Base-by-base conservation (phyloP, 1,140 invertebrate genomes). In the Drosophila pallidifrons region DNA sequence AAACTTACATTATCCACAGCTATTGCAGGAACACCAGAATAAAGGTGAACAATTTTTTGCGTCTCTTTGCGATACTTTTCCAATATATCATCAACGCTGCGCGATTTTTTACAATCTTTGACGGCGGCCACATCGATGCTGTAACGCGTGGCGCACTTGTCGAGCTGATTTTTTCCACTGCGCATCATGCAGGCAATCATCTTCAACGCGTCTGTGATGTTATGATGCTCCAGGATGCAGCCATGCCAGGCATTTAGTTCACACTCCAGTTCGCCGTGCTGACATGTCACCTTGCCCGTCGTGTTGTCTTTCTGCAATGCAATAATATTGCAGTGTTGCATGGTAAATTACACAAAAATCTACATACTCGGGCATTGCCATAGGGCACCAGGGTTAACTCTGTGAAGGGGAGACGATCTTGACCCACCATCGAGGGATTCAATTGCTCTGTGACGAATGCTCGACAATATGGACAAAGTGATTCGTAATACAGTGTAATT, bases 211-310 rank as follows among this genome's bases (percentile, higher is more conserved):
- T 73, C 66, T 10, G 15, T 38, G 5, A 76, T 67, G 8, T 60
- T 66, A 38, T 82, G 77, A 41, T 92, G 76, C 32, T 92, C 91
- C 58, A 92, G 67, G n/a, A 92, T 82, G 63, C 92, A 92, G 32
- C 57, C 91, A 58, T 92, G 91, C 74, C 90, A 77, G 6, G 89
- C 87, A 79, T 92, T 92, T 15, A 92, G 38, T 32, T 92, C 78
- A 54, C 92, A 92, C 51, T 92, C 92, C 0, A 10, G 6, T 3
- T 5, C 45, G 0, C 91, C 91, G 49, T 92, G 92, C 59, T 92
- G 92, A 41, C 92, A 92, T 0, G 10, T 28, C 13, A 90, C 43
- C 15, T 75, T 49, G 20, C 70, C 81, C 7, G 54, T 6, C 1
- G 43, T 41, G 20, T 61, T 47, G 15, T 61, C 45, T 5, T 10